phyloP scores from a whole-genome alignment of 2,113 vertebrate genomes.

The Oryctolagus cuniculus region mOryCun1.1 NC_091436.1:101581001-101581500 shows the following conservation, averaged over 20 bases:
- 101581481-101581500: constrained; percentile 59
- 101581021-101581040: background rate
- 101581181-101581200: background rate
- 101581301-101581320: background rate
- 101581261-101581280: background rate
- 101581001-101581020: background rate
- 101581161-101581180: background rate
- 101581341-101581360: background rate
- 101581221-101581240: background rate
- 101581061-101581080: background rate
- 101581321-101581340: background rate
- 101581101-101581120: background rate
- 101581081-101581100: background rate
- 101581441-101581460: constrained; percentile 15
- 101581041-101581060: background rate
- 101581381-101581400: background rate
- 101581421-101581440: constrained; percentile 55
- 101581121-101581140: background rate
- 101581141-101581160: accelerated
- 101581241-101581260: background rate
- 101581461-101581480: constrained; percentile 50
- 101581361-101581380: background rate
- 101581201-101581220: background rate
- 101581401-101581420: constrained; percentile 27
- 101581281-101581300: too few relatives aligned